Base-by-base conservation (phyloP, 2,888 invertebrate species). In the Steinernema scapterisci region DNA sequence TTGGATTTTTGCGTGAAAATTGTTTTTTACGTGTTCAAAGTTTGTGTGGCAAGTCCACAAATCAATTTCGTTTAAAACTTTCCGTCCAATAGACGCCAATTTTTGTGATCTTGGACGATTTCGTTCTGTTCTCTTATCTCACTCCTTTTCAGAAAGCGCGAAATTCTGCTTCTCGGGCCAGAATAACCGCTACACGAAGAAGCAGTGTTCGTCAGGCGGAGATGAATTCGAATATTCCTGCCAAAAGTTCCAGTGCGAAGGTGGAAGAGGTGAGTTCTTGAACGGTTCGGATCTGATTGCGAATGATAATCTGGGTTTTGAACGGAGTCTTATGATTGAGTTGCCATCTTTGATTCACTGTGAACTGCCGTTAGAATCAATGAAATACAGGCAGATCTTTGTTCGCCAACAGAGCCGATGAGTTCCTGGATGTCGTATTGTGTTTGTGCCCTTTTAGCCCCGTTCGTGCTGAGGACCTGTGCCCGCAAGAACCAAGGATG, bases 191-290 rank as follows among this genome's bases (percentile, higher is more conserved):
- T 84, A 79, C 77, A 73, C 76, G 16, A 56, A 75, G 21, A 79
- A 79, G 48, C 82, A 79, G 51, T 85, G 84, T 73, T 83, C 83
- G 27, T 79, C 79, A 0, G 85, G 85, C 23, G 76, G 77, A 9
- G 73, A 70, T 13, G 78, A 78, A 25, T 77, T 78, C 45, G 81
- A 83, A n/a, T 85, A 81, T 72, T 81, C 81, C n/a, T 85, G 85
- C 54, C 85, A 85, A 70, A 85, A 83, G 51, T 85, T 85, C 77
- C 78, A 77, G 7, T 85, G 85, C 73, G 85, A 84, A 77, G 85
- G 85, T 43, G 85, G 85, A 72, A 81, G 77, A 77, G 84, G 85
- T 85, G 70, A 79, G 85, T 78, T 43, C 11, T 52, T 56, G n/a
- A 38, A 13, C 7, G 56, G n/a, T n/a, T n/a, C n/a, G n/a, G n/a